Percentiles rank a stretch among this genome's conserved stretches.
phyloP scores from a whole-genome alignment of 1,140 invertebrate genomes.

The Oreohelix idahoensis region DNA sequence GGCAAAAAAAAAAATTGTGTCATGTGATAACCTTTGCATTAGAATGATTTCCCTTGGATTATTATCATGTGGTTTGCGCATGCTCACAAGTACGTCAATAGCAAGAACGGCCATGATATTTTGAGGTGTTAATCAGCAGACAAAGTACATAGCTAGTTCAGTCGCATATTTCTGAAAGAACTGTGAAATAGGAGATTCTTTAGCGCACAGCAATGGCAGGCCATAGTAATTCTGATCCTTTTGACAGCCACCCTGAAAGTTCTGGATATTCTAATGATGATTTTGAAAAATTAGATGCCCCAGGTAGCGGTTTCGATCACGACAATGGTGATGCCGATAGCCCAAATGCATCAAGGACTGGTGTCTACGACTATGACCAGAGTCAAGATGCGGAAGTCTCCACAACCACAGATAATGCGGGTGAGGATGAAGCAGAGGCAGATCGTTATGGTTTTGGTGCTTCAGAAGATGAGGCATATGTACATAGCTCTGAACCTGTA shows the following conservation, averaged over 20 bases:
- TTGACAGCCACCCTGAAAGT: conserved; percentile 42
- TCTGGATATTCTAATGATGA: conserved; percentile 46
- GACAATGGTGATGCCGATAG: not conserved
- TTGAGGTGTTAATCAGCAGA: not conserved
- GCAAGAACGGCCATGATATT: conserved; percentile 41
- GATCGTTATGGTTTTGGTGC: conserved; percentile 57
- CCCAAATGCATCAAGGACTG: not conserved
- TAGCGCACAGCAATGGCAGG: conserved; percentile 32
- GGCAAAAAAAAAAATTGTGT: too few species aligned
- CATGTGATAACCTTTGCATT: not conserved
- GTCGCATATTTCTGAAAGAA: not conserved
- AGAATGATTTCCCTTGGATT: not conserved
- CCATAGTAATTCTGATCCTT: not conserved
- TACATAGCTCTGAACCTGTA: conserved; percentile 44
- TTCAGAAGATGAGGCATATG: conserved; percentile 48
- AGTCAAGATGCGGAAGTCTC: conserved; percentile 58
- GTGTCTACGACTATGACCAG: conserved; percentile 24
- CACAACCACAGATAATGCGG: conserved; percentile 49
- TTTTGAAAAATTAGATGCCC: conserved; percentile 56
- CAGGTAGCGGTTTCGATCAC: conserved; percentile 33
- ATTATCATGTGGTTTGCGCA: conserved; percentile 32
- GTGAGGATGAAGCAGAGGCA: conserved; percentile 56
- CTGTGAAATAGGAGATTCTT: not conserved
- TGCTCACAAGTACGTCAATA: conserved; percentile 43
- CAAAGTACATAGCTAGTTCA: not conserved